Evolutionary conservation across 2,113 vertebrate species (phyloP), one percentile per base, ranked within the genome.

Genomic region (Embiotoca jacksoni): DNA sequence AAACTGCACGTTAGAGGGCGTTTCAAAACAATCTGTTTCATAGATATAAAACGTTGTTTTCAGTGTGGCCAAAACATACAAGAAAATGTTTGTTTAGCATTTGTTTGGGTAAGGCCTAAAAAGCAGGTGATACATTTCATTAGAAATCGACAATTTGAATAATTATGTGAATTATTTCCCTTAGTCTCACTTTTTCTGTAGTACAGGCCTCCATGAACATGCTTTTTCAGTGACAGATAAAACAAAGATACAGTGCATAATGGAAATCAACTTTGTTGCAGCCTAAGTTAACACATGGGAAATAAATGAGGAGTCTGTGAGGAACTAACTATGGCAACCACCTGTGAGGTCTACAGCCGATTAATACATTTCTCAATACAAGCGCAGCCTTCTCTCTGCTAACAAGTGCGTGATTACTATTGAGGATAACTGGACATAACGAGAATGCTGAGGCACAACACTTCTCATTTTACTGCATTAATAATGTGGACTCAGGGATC

Each of bases 311-410:
- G 59, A 44, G 46, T 11, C 7, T 55, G 58, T 52, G 35, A 55
- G 61, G 52, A 31, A 63, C 37, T 46, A 35, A n/a, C 7, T 70
- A 65, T 60, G 53, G 53, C 63, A 53, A 80, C 72, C 44, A 65
- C 44, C 47, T 65, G 59, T 44, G 66, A 55, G 72, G 57, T 81
- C 68, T 33, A 36, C 10, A 52, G 46, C 66, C 13, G 36, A 70
- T 70, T 75, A 68, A 69, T 69, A 68, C 31, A 59, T 16, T n/a
- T 46, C 61, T 68, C 37, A 49, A 7, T 50, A 23, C 46, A 62
- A 47, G 44, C 1, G 7, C 30, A 35, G 41, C 55, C 74, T 78
- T 65, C 10, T 3, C 37, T 61, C 14, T 66, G 61, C 74, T 62
- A 69, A 67, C 36, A 74, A 65, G 49, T 49, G 30, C 36, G 15